Evolutionary conservation across 64 coral and sea anemone genomes (phyloP).

Genomic region (Montipora cactus): DNA sequence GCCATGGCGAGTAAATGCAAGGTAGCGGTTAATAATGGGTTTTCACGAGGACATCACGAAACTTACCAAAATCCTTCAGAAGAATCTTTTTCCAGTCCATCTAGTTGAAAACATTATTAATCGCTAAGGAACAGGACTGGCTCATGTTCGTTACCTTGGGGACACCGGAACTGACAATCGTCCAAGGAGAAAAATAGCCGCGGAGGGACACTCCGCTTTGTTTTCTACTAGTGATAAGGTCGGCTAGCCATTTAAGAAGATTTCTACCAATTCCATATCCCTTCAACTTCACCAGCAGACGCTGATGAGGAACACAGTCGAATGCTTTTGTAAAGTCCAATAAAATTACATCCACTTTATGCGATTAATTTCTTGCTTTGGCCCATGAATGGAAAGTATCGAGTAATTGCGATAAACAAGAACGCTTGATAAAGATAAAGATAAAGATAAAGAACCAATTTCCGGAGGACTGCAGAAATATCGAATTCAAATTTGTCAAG

Average conservation of each 20-base stretch:
- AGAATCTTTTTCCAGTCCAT: too few relatives aligned
- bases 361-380: constrained; percentile 12
- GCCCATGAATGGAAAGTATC: constrained; percentile 26
- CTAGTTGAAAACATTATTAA: too few relatives aligned
- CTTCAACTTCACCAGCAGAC: constrained; percentile 37
- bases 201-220: neutral
- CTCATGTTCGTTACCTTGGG: constrained; percentile 19
- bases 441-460: too few relatives aligned
- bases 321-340: constrained; percentile 41
- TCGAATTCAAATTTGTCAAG: too few relatives aligned
- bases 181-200: neutral
- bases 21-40: too few relatives aligned
- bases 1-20: too few relatives aligned
- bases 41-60: too few relatives aligned
- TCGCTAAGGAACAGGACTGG: constrained; percentile 8
- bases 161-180: constrained; percentile 9
- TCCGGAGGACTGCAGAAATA: too few relatives aligned
- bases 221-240: constrained; percentile 27
- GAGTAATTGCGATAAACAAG: too few relatives aligned
- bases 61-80: too few relatives aligned
- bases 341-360: constrained; percentile 27
- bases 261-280: constrained; percentile 43
- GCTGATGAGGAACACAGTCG: constrained; percentile 43
- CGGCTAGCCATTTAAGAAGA: constrained; percentile 2
- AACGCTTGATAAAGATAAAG: too few relatives aligned